Evolutionary conservation across 2,113 vertebrate species (phyloP).

Genomic region (Diadophis punctatus): DNA sequence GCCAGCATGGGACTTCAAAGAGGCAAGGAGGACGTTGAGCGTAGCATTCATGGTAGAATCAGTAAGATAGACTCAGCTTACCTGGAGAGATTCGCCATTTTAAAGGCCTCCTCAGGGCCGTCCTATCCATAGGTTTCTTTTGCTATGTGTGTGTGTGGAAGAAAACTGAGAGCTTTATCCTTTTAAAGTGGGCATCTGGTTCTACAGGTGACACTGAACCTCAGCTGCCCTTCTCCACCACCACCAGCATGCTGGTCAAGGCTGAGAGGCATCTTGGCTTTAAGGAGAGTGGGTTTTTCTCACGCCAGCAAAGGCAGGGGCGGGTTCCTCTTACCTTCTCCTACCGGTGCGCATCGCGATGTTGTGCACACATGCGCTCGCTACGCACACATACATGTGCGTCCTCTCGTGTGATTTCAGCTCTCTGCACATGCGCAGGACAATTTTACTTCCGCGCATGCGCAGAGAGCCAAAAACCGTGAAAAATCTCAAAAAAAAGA

Average conservation of each 20-base stretch:
- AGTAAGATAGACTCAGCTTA: background rate
- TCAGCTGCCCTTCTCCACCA: background rate
- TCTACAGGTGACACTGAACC: background rate
- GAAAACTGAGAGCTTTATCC: background rate
- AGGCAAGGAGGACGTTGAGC: background rate
- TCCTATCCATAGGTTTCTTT: constrained; percentile 6
- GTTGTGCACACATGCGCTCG: no score
- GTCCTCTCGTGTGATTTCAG: no score
- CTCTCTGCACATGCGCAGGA: no score
- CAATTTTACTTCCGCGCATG: no score
- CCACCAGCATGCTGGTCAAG: background rate
- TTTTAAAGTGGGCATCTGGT: background rate
- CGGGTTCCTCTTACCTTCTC: no score
- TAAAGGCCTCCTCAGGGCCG: background rate
- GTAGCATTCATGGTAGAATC: constrained; percentile 45
- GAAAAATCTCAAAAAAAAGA: no score
- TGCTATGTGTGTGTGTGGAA: background rate
- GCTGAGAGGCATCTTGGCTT: background rate
- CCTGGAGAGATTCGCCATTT: background rate
- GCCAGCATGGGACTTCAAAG: background rate
- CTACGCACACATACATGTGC: no score
- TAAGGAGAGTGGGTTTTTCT: background rate
- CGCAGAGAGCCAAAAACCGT: no score
- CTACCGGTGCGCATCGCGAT: no score
- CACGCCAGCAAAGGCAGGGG: background rate